These are phyloP conservation scores for zebrafish (Danio rerio) DNA, from an alignment of 2,113 vertebrate genomes.

Conservation along the genomic window DNA sequence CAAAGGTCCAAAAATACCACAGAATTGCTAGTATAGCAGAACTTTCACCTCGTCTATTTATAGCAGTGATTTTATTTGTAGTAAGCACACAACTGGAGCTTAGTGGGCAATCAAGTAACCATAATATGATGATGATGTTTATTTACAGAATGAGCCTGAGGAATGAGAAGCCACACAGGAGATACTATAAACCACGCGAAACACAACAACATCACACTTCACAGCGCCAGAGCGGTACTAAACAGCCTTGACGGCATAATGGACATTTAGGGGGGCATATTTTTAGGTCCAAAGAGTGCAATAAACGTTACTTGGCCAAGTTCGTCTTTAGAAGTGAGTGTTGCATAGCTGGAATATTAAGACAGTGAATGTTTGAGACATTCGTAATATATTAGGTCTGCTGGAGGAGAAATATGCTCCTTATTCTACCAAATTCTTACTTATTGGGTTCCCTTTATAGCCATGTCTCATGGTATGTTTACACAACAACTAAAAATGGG, in stretches of 20 bases:
- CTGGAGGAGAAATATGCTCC: not conserved
- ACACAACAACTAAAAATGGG: too few species aligned
- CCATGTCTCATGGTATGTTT: not conserved
- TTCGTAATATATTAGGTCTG: conserved; percentile 1
- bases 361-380: conserved; percentile 9
- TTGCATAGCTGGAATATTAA: conserved; percentile 19
- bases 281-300: conserved; percentile 9
- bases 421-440: not conserved
- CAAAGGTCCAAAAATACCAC: conserved; percentile 20
- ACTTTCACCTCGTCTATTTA: conserved; percentile 37
- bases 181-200: conserved; percentile 29
- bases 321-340: not conserved
- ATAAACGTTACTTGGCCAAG: not conserved
- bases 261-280: not conserved
- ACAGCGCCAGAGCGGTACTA: not conserved
- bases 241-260: conserved; percentile 7
- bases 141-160: conserved; percentile 44
- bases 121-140: conserved; percentile 47
- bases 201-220: conserved; percentile 17
- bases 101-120: conserved; percentile 46
- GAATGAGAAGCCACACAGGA: conserved; percentile 45
- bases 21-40: conserved; percentile 12
- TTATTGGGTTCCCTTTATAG: conserved; percentile 4
- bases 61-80: conserved; percentile 34
- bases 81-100: conserved; percentile 32